These are phyloP conservation scores for Nesometra sesokonis DNA, from an alignment of 35 echinoderm and acorn worm species.

Conservation along the genomic window DNA sequence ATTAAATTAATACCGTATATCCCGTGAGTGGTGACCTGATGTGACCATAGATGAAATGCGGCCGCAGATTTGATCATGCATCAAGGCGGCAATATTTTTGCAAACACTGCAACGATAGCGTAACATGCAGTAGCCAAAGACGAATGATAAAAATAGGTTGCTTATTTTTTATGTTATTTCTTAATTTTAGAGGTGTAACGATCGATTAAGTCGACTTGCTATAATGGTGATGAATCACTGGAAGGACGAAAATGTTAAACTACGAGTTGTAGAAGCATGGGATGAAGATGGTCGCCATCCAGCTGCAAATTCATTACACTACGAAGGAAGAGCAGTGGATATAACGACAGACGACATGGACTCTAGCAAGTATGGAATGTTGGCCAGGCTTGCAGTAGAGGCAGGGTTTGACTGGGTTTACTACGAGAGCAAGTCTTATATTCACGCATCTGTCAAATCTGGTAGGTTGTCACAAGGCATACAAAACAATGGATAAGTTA, in stretches of 20 bases:
- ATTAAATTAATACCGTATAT: no score
- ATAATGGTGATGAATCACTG: slow-evolving; percentile 95
- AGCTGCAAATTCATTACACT: slow-evolving; percentile 51
- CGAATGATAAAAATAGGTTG: neutral
- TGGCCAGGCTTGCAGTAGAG: slow-evolving; percentile 83
- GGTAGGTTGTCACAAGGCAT: slow-evolving; percentile 24
- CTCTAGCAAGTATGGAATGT: slow-evolving; percentile 71
- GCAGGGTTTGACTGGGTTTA: slow-evolving; percentile 97
- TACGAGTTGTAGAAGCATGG: slow-evolving; percentile 90
- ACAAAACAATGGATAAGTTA: no score
- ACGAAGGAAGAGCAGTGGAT: slow-evolving; percentile 86
- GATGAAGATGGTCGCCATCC: slow-evolving; percentile 68
- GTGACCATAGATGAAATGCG: no score
- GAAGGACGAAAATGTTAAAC: slow-evolving; percentile 45
- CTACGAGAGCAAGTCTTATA: slow-evolving; percentile 53
- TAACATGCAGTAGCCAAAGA: no score
- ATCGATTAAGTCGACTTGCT: slow-evolving; percentile 79
- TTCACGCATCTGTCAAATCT: slow-evolving; percentile 88
- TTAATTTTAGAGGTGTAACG: slow-evolving; percentile 77
- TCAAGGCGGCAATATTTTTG: no score
- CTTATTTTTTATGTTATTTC: slow-evolving; percentile 15
- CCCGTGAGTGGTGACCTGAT: no score
- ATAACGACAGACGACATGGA: slow-evolving; percentile 91
- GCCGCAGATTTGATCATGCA: no score
- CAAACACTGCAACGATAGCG: no score